phyloP scores from a whole-genome alignment of 2,113 vertebrate genomes.

The Poicephalus meyeri region DNA sequence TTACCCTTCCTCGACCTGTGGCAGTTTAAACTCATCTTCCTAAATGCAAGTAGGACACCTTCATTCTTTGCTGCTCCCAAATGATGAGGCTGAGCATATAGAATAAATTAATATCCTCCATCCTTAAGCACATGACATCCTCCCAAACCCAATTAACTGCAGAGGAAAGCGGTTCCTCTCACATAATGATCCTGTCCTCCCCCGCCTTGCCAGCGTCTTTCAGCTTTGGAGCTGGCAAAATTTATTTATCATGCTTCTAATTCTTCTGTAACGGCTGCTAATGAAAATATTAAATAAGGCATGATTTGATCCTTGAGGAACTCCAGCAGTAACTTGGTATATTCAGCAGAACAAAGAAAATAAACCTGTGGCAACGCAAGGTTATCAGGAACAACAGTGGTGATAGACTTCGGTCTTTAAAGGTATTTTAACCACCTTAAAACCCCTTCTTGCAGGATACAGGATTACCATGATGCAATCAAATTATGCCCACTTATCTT shows the following conservation, averaged over 20 bases:
- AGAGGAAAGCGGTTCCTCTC: not conserved
- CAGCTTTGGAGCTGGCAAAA: slow-evolving; percentile 3
- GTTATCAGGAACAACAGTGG: not conserved
- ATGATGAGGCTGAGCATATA: not conserved
- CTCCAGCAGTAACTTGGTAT: not conserved
- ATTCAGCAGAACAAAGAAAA: not conserved
- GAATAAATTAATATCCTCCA: not conserved
- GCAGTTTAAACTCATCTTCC: slow-evolving; percentile 6
- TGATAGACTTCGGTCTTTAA: not conserved
- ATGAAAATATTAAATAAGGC: slow-evolving; percentile 49
- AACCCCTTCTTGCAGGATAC: not conserved
- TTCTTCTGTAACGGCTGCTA: slow-evolving; percentile 47
- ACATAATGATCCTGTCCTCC: not conserved
- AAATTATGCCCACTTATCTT: slow-evolving; percentile 17
- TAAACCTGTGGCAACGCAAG: not conserved
- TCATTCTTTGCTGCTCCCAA: not conserved
- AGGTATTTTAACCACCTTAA: slow-evolving; percentile 12
- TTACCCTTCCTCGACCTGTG: not conserved
- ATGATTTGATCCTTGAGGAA: slow-evolving; percentile 26
- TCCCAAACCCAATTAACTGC: slow-evolving; percentile 26
- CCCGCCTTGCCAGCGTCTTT: not conserved
- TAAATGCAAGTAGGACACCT: not conserved
- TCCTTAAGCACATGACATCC: slow-evolving; percentile 6
- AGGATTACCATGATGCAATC: slow-evolving; percentile 20
- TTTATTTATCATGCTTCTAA: slow-evolving; percentile 33